Evolutionary conservation across 2,888 invertebrate species (phyloP), one percentile per base, ranked within the genome.

Genomic region (Gonocerus acuteangulatus): DNA sequence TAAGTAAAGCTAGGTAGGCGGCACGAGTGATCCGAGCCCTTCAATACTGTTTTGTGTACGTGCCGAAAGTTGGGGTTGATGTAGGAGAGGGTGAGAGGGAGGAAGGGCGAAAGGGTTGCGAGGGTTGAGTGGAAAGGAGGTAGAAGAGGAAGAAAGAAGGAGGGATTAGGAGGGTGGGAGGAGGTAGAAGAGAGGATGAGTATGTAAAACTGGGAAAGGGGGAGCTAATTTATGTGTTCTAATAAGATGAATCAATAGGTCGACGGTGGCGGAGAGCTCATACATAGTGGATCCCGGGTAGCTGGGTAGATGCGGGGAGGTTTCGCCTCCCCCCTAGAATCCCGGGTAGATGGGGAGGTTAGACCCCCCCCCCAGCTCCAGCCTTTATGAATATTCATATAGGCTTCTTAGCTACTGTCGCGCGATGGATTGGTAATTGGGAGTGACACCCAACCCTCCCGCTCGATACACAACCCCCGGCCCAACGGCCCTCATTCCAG

Each of bases 381-480:
- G 54, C 58, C 61, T 66, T 63, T 62, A 66, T 66, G 66, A 65
- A 65, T 65, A 65, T 65, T 65, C 65, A 65, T 65, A 61, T 62
- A 61, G 65, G 65, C 65, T 65, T 65, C 65, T 65, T 65, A 65
- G 63, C 65, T 63, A 63, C 62, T 63, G 63, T 63, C 62, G 63
- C 65, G 48, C 63, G 65, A 65, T 65, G 65, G 65, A 65, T 65
- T 65, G 65, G 65, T 65, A 65, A 65, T 65, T 65, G 65, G 63
- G 49, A 65, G 59, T 65, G 65, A 65, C 65, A 65, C 62, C 60
- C 47, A 47, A 19, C 61, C 62, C 44, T 49, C 45, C 51, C 58
- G 63, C 60, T 63, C 65, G 62, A 63, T 63, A 65, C 49, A 34
- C 58, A 23, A 15, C 48, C 58, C 49, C 23, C 49, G 36, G 27